Evolutionary conservation across 2,888 invertebrate genomes (phyloP).

Genomic region (Muscina levida): DNA sequence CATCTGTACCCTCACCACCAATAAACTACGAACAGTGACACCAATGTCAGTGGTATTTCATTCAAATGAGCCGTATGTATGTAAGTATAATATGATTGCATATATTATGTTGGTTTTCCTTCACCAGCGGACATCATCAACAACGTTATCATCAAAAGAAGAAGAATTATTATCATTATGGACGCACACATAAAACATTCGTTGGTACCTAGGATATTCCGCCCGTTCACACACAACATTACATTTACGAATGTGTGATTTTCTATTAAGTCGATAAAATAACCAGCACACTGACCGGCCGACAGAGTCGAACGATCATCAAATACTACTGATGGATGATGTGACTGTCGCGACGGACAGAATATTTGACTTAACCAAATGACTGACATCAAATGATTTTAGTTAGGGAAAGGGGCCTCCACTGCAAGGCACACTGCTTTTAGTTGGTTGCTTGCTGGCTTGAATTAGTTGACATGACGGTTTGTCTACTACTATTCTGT

Average conservation of each 20-base stretch:
- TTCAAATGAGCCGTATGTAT: background rate
- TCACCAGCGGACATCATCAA: conserved; percentile 23
- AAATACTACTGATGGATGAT: background rate
- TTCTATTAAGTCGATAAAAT: too few species aligned
- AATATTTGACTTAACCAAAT: conserved; percentile 1
- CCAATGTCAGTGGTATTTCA: conserved; percentile 1
- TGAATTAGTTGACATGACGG: background rate
- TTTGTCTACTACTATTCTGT: too few species aligned
- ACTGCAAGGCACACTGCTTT: background rate
- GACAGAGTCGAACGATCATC: background rate
- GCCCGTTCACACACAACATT: conserved; percentile 1
- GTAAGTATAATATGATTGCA: conserved; percentile 37
- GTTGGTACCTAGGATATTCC: too few species aligned
- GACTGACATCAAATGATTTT: conserved; percentile 46
- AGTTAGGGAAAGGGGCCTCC: conserved; percentile 13
- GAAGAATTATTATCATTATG: background rate
- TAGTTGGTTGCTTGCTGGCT: background rate
- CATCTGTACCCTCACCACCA: too few species aligned
- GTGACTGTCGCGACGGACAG: too few species aligned
- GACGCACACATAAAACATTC: background rate
- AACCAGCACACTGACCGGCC: background rate
- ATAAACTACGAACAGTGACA: too few species aligned
- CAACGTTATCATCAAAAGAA: background rate
- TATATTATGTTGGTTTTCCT: conserved; percentile 51
- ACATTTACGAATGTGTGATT: conserved; percentile 32